Conservation (phyloP, 1,140 invertebrate species). For the Camponotus pennsylvanicus region DNA sequence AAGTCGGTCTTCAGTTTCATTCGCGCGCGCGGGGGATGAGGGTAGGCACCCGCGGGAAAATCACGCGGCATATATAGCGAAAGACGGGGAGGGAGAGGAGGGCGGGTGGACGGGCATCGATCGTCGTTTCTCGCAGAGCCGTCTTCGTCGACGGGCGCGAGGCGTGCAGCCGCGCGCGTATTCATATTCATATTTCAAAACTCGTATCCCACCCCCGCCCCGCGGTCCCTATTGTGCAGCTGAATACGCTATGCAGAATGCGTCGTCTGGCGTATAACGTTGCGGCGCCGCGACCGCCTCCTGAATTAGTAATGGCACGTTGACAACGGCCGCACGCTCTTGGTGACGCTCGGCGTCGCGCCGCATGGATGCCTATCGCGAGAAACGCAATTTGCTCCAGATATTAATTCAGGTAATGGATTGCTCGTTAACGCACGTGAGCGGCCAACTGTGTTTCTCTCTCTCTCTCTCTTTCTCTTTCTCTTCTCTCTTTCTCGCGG, state of each 20-base stretch:
- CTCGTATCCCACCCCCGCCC: constrained; percentile 65
- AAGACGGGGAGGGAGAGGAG: constrained; percentile 19
- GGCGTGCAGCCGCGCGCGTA: constrained; percentile 72
- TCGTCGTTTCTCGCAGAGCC: constrained; percentile 60
- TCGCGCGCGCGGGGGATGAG: background rate
- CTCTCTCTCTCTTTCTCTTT: background rate
- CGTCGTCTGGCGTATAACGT: constrained; percentile 79
- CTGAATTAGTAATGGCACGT: constrained; percentile 80
- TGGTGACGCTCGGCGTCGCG: constrained; percentile 19
- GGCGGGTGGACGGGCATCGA: constrained; percentile 70
- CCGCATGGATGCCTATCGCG: constrained; percentile 64
- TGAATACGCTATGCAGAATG: constrained; percentile 80
- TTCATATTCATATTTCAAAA: constrained; percentile 82
- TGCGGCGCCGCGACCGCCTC: constrained; percentile 77
- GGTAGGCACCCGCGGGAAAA: constrained; percentile 20
- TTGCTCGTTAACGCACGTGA: constrained; percentile 71
- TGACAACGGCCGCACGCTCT: constrained; percentile 73
- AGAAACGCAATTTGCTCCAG: constrained; percentile 79
- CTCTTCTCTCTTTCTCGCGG: background rate
- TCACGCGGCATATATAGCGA: constrained; percentile 1
- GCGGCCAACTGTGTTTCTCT: no score
- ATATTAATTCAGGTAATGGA: constrained; percentile 81
- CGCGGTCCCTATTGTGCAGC: constrained; percentile 79
- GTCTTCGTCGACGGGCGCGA: constrained; percentile 74
- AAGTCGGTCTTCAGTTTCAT: constrained; percentile 42